These are phyloP conservation scores for Monochamus alternatus DNA, from an alignment of 2,888 invertebrate genomes.

Conservation along the genomic window DNA sequence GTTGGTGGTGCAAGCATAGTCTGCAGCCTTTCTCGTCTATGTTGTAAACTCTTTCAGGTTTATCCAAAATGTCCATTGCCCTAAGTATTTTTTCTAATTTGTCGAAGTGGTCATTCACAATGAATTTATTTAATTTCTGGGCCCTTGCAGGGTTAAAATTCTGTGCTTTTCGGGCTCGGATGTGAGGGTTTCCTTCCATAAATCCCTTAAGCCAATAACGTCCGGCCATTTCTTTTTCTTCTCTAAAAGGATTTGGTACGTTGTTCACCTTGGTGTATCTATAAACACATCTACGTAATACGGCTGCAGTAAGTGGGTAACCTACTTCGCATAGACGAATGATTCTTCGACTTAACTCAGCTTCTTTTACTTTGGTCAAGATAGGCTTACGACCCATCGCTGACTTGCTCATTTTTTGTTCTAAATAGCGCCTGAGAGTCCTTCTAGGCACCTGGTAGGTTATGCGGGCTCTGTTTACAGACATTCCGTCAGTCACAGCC, in stretches of 20 bases:
- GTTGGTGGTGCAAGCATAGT: neutral
- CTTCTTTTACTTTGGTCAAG: slow-evolving; percentile 34
- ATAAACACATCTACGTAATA: slow-evolving; percentile 32
- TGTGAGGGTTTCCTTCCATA: neutral
- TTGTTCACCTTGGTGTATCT: neutral
- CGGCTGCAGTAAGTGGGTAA: slow-evolving; percentile 34
- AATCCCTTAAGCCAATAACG: neutral
- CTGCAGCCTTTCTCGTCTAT: neutral
- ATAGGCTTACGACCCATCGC: neutral
- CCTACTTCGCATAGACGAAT: slow-evolving; percentile 41
- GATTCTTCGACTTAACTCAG: slow-evolving; percentile 39
- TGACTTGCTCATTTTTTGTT: neutral
- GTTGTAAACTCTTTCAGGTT: neutral
- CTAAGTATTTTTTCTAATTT: neutral
- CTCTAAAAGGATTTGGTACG: neutral
- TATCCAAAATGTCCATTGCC: neutral
- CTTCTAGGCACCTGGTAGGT: neutral
- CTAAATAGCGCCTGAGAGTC: neutral
- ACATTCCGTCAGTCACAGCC: neutral
- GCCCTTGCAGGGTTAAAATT: neutral
- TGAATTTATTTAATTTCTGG: neutral
- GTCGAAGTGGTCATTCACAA: neutral
- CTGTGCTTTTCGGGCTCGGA: neutral
- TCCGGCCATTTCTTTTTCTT: neutral
- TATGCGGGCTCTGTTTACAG: neutral